These are phyloP conservation scores for Drosophila sulfurigaster DNA, from an alignment of 1,140 invertebrate genomes.

Conservation along the genomic window DNA sequence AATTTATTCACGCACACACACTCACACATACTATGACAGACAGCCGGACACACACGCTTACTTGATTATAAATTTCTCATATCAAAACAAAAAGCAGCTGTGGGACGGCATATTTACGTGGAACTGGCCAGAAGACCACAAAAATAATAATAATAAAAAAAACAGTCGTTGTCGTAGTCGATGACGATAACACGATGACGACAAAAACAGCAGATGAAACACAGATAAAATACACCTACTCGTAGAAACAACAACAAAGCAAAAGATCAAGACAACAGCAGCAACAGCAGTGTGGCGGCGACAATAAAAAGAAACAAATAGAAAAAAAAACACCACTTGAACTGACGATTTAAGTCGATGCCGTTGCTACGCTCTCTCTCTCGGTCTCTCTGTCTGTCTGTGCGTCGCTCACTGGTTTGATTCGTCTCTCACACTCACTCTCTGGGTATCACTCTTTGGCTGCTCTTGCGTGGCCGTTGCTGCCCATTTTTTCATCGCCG, in stretches of 20 bases:
- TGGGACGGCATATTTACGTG: conserved; percentile 52
- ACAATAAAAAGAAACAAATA: conserved; percentile 47
- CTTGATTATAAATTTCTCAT: conserved; percentile 67
- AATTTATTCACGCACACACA: conserved; percentile 31
- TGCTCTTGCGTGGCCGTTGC: conserved; percentile 45
- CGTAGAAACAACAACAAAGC: conserved; percentile 55
- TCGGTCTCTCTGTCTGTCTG: conserved; percentile 26
- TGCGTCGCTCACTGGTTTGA: conserved; percentile 7
- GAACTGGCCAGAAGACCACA: conserved; percentile 39
- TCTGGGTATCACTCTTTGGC: conserved; percentile 28
- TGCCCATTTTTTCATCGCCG: conserved; percentile 43
- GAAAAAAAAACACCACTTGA: conserved; percentile 47
- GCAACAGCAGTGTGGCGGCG: conserved; percentile 34
- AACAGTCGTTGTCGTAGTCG: conserved; percentile 25
- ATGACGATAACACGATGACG: conserved; percentile 38
- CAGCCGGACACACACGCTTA: conserved; percentile 16
- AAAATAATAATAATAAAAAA: conserved; percentile 29
- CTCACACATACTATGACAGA: background rate
- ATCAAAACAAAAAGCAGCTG: conserved; percentile 83
- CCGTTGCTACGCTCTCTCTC: conserved; percentile 9
- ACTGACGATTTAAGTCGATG: conserved; percentile 42
- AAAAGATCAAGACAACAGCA: conserved; percentile 75
- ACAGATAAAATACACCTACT: conserved; percentile 65
- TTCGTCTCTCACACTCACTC: conserved; percentile 36
- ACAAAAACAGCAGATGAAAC: conserved; percentile 38